Evolutionary conservation across 2,888 invertebrate genomes (phyloP), one percentile per base, ranked within the genome.

Genomic region (Nemoura dubitans): DNA sequence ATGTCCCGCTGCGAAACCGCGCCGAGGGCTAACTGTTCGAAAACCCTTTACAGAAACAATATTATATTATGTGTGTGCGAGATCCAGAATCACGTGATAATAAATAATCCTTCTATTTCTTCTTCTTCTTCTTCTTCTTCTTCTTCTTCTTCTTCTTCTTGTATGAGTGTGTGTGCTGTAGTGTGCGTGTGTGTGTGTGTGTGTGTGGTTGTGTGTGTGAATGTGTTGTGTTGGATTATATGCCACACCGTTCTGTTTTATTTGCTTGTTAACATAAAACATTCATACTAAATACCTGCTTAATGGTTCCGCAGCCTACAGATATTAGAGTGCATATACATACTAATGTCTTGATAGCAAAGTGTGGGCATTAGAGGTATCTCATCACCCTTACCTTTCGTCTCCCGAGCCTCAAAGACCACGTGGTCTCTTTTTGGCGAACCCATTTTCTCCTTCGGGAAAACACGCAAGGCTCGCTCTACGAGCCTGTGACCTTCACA

Each of bases 201-300:
- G 36, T 36, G 36, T 36, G 36, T 36, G 36, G 3, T 3, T 10
- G 36, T 36, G 36, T 21, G 59, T 59, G 59, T 59, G 16, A 1
- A 14, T 59, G 59, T 30, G 81, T 81, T 81, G 81, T 29, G 14
- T 83, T 26, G 26, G 21, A 16, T 30, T 26, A 0, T 42, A n/a
- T 42, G 36, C 43, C 83, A 83, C 82, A 36, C 26, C 76, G 84
- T 76, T 59, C 76, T 84, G 84, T 87, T 85, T 84, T 85, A 85
- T 81, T 59, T 81, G 78, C 87, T 84, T 86, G 86, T 87, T 84
- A 87, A 86, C 86, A 87, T 86, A 84, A 86, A 86, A 83, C 86
- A 87, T 86, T 86, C 84, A 25, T 78, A 30, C 86, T 87, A 86
- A 87, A 86, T 77, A 86, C 77, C 85, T 77, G 29, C 82, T 87